Evolutionary conservation across 2,113 vertebrate species (phyloP), one percentile per base, ranked within the genome.

Genomic region (Odontesthes bonariensis): DNA sequence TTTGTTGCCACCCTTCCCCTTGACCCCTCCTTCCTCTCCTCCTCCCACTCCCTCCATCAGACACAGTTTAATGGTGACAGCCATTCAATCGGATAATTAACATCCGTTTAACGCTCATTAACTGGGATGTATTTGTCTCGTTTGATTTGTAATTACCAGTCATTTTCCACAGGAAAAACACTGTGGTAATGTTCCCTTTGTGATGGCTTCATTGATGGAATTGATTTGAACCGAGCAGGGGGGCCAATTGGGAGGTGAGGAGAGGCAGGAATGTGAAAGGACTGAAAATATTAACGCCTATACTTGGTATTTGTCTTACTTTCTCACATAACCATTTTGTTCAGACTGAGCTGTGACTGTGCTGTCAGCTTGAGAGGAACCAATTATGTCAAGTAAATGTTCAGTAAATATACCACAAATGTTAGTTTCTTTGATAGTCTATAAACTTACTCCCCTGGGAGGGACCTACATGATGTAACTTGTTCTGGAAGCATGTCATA

Each of bases 51-150:
- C 35, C 49, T 84, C 87, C 86, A 89, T 94, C 89, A 93, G 87
- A 85, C 89, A 84, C 66, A 82, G 85, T 92, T 89, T 90, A 85
- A 89, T 88, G 81, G 88, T 92, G 91, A 93, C 92, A 94, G 91
- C 84, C 91, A 89, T 91, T 93, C 88, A 93, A 91, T 93, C 90
- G 92, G 89, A 92, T 93, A 94, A 94, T 94, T 93, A 94, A 88
- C 86, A 88, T 82, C 87, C 79, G 79, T 92, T 93, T 92, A 94
- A 90, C 86, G 86, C 88, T 93, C 92, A 93, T 94, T 94, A 94
- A 88, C 84, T 77, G 66, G 79, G 84, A 91, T 86, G 90, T 88
- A 85, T 93, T 90, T 92, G 90, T 92, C 91, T 85, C 79, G 73
- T 93, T 91, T 93, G 89, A 91, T 90, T 93, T 88, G 91, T 85